A percentile compares a stretch with the other conserved stretches of the same genome.
Evolutionary conservation across 2,797 vertebrate genomes (phyloP).

Genomic region (Percopsis omiscomaycus): DNA sequence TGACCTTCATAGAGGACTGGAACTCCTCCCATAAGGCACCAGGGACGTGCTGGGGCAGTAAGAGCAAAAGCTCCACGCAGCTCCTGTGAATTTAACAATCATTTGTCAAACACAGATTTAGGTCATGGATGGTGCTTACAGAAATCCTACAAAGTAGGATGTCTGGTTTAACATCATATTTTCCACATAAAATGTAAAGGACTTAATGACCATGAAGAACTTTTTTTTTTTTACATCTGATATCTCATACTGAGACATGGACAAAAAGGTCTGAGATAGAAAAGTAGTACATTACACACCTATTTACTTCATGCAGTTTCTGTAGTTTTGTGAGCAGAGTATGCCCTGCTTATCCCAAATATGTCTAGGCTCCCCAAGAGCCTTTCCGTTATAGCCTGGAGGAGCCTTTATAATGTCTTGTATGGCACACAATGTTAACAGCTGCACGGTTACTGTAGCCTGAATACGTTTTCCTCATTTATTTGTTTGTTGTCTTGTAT

Average conservation of each 20-base stretch:
- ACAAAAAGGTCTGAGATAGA: too few species aligned
- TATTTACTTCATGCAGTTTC: conserved; percentile 3
- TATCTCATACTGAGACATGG: too few species aligned
- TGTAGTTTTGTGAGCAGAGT: conserved; percentile 15
- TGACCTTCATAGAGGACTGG: conserved; percentile 94
- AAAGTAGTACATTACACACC: too few species aligned
- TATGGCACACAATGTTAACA: conserved; percentile 19
- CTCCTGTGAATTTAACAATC: conserved; percentile 82
- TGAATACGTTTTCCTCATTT: too few species aligned
- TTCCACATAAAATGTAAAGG: too few species aligned
- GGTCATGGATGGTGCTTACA: conserved; percentile 52
- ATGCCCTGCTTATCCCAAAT: conserved; percentile 22
- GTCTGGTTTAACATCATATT: too few species aligned
- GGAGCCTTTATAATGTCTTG: conserved; percentile 30
- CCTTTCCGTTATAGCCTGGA: conserved; percentile 40
- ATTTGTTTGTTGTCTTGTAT: too few species aligned
- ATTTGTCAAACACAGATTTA: conserved; percentile 58
- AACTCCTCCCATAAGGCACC: conserved; percentile 95
- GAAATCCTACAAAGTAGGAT: too few species aligned
- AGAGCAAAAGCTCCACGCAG: conserved; percentile 95
- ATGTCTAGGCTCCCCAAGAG: conserved; percentile 29
- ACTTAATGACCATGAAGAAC: too few species aligned
- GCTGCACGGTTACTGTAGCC: too few species aligned
- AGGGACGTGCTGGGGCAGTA: conserved; percentile 90
- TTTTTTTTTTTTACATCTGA: too few species aligned